Percentiles rank a stretch among this genome's conserved stretches.
phyloP scores from a whole-genome alignment of 2,797 vertebrate genomes.

The Peromyscus attwateri region DNA sequence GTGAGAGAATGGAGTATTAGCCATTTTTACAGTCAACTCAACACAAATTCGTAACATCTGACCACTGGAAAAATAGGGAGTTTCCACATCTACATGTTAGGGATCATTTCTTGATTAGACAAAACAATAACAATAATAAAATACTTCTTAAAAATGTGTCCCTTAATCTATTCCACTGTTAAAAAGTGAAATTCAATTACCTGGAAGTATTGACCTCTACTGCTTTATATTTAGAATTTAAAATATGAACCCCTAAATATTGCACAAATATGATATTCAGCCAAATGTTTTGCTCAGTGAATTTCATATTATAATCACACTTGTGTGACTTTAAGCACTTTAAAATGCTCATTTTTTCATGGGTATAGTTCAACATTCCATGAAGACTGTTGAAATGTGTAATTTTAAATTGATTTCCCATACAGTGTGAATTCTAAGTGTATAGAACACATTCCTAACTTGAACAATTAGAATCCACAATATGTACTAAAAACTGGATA shows the following conservation, averaged over 20 bases:
- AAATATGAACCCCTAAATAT: slow-evolving; percentile 1
- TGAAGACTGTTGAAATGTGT: not conserved
- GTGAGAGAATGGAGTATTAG: slow-evolving; percentile 80
- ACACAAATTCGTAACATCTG: slow-evolving; percentile 75
- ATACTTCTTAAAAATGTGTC: slow-evolving; percentile 37
- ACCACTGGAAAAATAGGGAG: slow-evolving; percentile 81
- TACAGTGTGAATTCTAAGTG: not conserved
- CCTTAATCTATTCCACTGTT: not conserved
- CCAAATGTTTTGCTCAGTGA: not conserved
- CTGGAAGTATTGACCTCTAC: not conserved
- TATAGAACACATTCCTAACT: not conserved
- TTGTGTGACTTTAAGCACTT: not conserved
- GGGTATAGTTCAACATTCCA: not conserved
- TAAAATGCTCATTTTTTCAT: not conserved
- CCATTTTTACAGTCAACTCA: slow-evolving; percentile 76
- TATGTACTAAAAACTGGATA: not conserved
- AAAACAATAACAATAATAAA: slow-evolving; percentile 65
- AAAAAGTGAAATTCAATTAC: slow-evolving; percentile 46
- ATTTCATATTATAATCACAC: not conserved
- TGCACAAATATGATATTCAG: not conserved
- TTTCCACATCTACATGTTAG: slow-evolving; percentile 75
- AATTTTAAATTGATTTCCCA: slow-evolving; percentile 37
- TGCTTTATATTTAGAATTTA: slow-evolving; percentile 38
- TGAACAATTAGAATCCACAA: not conserved
- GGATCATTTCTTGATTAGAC: slow-evolving; percentile 62